phyloP scores from a whole-genome alignment of 2,113 vertebrate species.

The Siniperca chuatsi region DNA sequence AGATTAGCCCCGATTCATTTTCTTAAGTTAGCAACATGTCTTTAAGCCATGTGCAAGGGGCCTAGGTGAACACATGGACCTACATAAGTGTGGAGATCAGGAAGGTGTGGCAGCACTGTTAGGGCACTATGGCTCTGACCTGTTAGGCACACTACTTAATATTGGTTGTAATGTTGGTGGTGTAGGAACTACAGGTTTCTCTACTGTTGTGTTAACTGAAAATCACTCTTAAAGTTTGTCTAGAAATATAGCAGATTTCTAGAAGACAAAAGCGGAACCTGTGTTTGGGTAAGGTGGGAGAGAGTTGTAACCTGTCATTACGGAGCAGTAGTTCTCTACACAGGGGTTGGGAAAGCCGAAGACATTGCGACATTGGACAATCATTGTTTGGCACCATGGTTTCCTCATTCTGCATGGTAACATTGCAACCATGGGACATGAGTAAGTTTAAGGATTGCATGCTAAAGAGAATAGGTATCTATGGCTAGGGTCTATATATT shows the following conservation, averaged over 20 bases:
- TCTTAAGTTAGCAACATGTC: constrained; percentile 79
- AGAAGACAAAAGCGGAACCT: neutral
- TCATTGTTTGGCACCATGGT: neutral
- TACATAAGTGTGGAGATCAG: constrained; percentile 46
- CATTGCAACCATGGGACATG: neutral
- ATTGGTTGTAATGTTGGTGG: neutral
- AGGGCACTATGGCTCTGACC: constrained; percentile 1
- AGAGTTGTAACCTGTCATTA: neutral
- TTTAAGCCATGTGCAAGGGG: constrained; percentile 63
- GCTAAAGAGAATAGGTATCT: neutral
- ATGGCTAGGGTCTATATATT: neutral
- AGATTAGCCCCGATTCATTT: constrained; percentile 80
- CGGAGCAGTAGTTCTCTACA: neutral
- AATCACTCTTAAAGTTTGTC: neutral
- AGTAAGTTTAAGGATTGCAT: neutral
- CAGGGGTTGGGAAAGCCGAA: neutral
- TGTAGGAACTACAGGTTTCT: neutral
- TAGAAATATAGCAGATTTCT: neutral
- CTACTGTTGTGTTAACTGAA: neutral
- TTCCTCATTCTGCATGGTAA: constrained; percentile 15
- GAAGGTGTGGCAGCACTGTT: constrained; percentile 16
- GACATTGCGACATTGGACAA: neutral
- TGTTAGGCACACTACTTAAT: neutral
- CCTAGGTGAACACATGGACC: constrained; percentile 54
- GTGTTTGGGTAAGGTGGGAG: neutral